Evolutionary conservation across 2,888 invertebrate species (phyloP).

Genomic region (Amphipoea lucens): DNA sequence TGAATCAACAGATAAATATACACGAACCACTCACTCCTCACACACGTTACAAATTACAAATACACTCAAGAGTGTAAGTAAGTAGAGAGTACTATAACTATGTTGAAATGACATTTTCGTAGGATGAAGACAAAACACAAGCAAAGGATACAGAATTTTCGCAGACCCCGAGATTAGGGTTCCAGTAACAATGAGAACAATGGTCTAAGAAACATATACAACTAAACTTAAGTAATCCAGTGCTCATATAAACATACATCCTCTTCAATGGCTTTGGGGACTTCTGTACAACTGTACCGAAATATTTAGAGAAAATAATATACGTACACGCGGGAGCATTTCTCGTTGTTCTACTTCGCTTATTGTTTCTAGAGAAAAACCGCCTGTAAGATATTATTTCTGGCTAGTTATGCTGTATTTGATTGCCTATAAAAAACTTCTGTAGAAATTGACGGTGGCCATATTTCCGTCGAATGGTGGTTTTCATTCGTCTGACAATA

Average conservation of each 20-base stretch:
- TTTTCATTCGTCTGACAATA: neutral
- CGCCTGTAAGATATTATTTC: conserved; percentile 35
- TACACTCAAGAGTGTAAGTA: conserved; percentile 25
- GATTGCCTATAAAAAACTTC: conserved; percentile 36
- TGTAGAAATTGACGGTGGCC: conserved; percentile 11
- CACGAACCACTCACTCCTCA: conserved; percentile 18
- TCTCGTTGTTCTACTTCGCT: conserved; percentile 44
- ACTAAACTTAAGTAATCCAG: conserved; percentile 66
- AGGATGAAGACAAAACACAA: conserved; percentile 48
- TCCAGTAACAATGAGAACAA: conserved; percentile 65
- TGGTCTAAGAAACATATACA: conserved; percentile 62
- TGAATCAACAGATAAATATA: conserved; percentile 52
- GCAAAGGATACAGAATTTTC: conserved; percentile 52
- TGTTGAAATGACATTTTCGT: conserved; percentile 27
- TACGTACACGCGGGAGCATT: conserved; percentile 31
- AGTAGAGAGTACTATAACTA: conserved; percentile 12
- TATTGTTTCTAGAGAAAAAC: conserved; percentile 49
- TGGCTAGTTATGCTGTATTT: conserved; percentile 36
- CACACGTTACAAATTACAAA: conserved; percentile 7
- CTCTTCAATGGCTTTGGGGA: conserved; percentile 45
- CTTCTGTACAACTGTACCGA: conserved; percentile 46
- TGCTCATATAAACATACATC: conserved; percentile 51
- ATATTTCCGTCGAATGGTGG: conserved; percentile 9
- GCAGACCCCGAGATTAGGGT: conserved; percentile 57
- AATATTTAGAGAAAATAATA: conserved; percentile 55